phyloP scores from a whole-genome alignment of 2,888 invertebrate species.

The Melanotus villosus region DNA sequence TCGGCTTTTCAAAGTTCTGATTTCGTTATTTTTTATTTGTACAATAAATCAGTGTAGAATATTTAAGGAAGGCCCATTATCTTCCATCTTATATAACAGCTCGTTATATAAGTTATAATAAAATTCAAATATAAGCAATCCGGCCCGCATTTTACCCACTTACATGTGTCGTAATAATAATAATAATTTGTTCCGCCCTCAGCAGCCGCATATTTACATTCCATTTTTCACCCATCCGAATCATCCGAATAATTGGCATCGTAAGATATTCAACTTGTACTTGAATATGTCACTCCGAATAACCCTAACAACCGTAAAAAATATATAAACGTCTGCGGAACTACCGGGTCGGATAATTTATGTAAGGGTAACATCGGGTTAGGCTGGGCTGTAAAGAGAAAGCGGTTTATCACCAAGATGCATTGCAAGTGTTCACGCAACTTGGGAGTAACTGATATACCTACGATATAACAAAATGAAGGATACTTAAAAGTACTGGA shows the following conservation, averaged over 20 bases:
- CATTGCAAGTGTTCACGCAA: conserved; percentile 54
- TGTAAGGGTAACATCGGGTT: conserved; percentile 52
- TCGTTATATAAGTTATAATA: conserved; percentile 30
- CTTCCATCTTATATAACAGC: conserved; percentile 27
- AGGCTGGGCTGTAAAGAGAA: conserved; percentile 54
- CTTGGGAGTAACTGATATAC: conserved; percentile 27
- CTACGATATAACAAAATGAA: conserved; percentile 18
- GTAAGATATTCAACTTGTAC: conserved; percentile 34
- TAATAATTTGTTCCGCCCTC: conserved; percentile 9
- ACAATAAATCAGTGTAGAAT: conserved; percentile 16
- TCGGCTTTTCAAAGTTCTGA: too few relatives aligned
- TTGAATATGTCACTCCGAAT: conserved; percentile 46
- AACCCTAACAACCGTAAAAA: conserved; percentile 51
- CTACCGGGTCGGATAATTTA: conserved; percentile 54
- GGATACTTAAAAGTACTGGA: conserved; percentile 22
- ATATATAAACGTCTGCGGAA: conserved; percentile 51
- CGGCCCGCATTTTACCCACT: conserved; percentile 10
- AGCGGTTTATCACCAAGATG: conserved; percentile 52
- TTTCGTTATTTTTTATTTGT: conserved; percentile 20
- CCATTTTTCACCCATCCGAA: conserved; percentile 27
- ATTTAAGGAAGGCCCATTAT: conserved; percentile 20
- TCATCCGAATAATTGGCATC: conserved; percentile 34
- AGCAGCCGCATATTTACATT: conserved; percentile 25
- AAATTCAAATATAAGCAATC: conserved; percentile 27
- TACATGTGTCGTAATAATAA: conserved; percentile 25